Percentiles rank a stretch among this genome's conserved stretches.
Conservation (phyloP, 2,113 vertebrate species). For the Pleuronectes platessa region DNA sequence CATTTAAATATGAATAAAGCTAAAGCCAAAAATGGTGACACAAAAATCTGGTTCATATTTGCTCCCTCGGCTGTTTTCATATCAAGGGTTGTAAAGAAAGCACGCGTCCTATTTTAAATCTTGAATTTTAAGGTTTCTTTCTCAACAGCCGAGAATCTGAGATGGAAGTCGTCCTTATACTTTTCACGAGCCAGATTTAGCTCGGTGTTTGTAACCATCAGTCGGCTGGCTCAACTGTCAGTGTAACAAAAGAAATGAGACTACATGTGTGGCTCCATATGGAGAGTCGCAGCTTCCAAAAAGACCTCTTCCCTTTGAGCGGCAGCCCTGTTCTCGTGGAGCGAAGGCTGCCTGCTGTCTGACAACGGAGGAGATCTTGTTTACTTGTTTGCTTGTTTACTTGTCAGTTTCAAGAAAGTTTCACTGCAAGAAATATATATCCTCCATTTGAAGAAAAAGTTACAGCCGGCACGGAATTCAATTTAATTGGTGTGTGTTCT, state of each 20-base stretch:
- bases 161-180: neutral
- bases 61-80: slow-evolving; percentile 18
- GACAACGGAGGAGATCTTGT: slow-evolving; percentile 16
- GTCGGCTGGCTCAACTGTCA: neutral
- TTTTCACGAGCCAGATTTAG: neutral
- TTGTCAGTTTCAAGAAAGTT: slow-evolving; percentile 34
- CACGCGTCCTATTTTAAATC: slow-evolving; percentile 4
- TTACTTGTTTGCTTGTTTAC: slow-evolving; percentile 19
- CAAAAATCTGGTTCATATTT: neutral
- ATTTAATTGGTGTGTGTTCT: neutral
- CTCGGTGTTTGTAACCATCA: slow-evolving; percentile 23
- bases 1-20: slow-evolving; percentile 37
- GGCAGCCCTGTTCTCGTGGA: slow-evolving; percentile 1
- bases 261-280: neutral
- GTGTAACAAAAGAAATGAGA: neutral
- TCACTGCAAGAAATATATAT: slow-evolving; percentile 10
- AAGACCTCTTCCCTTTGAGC: slow-evolving; percentile 42
- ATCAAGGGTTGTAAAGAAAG: slow-evolving; percentile 8
- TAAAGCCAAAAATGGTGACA: slow-evolving; percentile 30
- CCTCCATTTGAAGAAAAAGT: slow-evolving; percentile 4
- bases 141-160: neutral
- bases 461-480: slow-evolving; percentile 13
- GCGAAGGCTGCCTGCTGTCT: slow-evolving; percentile 23
- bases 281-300: neutral
- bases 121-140: slow-evolving; percentile 9